phyloP scores from a whole-genome alignment of 2,797 vertebrate species.

The Gephyroberyx darwinii region DNA sequence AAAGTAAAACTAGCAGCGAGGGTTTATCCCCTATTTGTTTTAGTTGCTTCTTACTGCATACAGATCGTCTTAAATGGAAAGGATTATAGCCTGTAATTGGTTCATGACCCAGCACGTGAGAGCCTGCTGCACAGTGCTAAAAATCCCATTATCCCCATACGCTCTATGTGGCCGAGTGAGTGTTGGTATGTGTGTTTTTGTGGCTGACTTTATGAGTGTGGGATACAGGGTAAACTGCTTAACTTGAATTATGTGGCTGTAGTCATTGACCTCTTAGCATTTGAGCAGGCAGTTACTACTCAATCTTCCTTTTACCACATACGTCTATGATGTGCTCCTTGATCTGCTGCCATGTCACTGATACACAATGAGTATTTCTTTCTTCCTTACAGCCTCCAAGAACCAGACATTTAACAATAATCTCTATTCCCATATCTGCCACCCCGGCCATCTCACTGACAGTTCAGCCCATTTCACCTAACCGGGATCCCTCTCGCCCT shows the following conservation, averaged over 20 bases:
- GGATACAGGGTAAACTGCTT: conserved; percentile 70
- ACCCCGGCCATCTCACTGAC: conserved; percentile 15
- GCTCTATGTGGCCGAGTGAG: conserved; percentile 47
- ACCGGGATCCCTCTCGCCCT: conserved; percentile 41
- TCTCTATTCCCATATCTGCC: conserved; percentile 8
- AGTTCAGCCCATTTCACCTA: conserved; percentile 26
- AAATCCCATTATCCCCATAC: conserved; percentile 76
- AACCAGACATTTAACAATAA: conserved; percentile 14
- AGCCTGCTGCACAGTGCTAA: conserved; percentile 67
- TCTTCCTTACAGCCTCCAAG: background rate
- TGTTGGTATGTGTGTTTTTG: conserved; percentile 47
- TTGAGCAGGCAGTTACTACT: conserved; percentile 16
- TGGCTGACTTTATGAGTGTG: conserved; percentile 59
- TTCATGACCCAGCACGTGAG: conserved; percentile 71
- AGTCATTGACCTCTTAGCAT: conserved; percentile 40
- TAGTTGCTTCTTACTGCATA: conserved; percentile 47
- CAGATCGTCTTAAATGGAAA: conserved; percentile 64
- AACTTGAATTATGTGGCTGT: conserved; percentile 55
- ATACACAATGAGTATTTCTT: conserved; percentile 28
- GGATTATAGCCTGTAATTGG: conserved; percentile 79
- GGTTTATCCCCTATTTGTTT: conserved; percentile 59
- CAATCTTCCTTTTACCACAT: conserved; percentile 4
- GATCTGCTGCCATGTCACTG: conserved; percentile 16
- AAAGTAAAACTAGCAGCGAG: conserved; percentile 47
- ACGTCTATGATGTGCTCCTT: conserved; percentile 37